These are phyloP conservation scores for Samia ricini DNA, from an alignment of 1,140 invertebrate species.

Conservation along the genomic window DNA sequence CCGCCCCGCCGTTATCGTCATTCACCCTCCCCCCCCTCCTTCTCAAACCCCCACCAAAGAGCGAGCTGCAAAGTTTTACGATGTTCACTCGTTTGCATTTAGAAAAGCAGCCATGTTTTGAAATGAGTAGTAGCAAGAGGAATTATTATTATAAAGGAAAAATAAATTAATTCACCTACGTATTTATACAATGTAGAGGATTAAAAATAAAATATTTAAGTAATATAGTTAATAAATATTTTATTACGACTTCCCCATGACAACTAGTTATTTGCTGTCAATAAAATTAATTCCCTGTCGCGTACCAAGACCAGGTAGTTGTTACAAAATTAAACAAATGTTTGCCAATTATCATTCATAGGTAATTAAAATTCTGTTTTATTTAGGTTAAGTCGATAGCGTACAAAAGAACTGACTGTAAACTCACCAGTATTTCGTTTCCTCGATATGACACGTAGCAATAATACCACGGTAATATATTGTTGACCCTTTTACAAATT, in stretches of 20 bases:
- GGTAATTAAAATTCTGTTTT: neutral
- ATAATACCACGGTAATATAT: neutral
- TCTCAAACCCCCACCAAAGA: conserved; percentile 9
- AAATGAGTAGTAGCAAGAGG: conserved; percentile 14
- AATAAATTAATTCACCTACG: neutral
- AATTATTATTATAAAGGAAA: neutral
- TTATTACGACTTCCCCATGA: neutral
- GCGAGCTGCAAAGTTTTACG: conserved; percentile 28
- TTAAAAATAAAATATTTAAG: no score
- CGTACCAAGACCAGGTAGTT: no score
- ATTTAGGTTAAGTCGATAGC: conserved; percentile 1
- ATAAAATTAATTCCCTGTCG: no score
- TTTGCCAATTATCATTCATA: no score
- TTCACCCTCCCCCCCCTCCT: conserved; percentile 17
- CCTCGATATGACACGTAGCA: conserved; percentile 14
- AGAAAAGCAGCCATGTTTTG: conserved; percentile 14
- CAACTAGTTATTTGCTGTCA: neutral
- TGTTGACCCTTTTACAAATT: conserved; percentile 3
- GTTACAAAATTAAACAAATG: no score
- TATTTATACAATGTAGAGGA: no score
- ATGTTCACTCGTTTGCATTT: conserved; percentile 26
- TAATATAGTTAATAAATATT: neutral
- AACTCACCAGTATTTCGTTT: conserved; percentile 4
- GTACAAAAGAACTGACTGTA: neutral
- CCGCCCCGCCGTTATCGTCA: conserved; percentile 32